These are phyloP conservation scores for Otolemur crassicaudatus DNA, from an alignment of 2,797 vertebrate genomes.

Conservation along the genomic window DNA sequence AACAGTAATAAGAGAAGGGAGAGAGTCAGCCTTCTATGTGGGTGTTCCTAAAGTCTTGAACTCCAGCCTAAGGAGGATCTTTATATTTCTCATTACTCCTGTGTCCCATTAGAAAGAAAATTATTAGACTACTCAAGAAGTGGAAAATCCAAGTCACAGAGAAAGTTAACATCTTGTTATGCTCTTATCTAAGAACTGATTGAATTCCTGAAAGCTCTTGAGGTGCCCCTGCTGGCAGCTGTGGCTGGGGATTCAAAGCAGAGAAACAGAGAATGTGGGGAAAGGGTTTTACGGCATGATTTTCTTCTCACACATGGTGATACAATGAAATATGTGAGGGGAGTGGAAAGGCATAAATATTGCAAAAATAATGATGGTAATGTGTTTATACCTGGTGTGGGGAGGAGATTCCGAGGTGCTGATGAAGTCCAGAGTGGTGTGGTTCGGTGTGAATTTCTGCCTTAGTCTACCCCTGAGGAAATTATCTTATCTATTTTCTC, in stretches of 20 bases:
- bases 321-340: conserved; percentile 61
- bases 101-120: conserved; percentile 50
- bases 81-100: neutral
- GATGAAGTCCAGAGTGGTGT: neutral
- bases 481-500: neutral
- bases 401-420: neutral
- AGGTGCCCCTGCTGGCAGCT: conserved; percentile 64
- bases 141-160: conserved; percentile 40
- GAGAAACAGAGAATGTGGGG: conserved; percentile 51
- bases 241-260: conserved; percentile 54
- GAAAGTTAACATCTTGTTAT: conserved; percentile 65
- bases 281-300: conserved; percentile 59
- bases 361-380: neutral
- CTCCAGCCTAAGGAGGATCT: neutral
- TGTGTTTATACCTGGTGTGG: neutral
- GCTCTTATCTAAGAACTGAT: conserved; percentile 67
- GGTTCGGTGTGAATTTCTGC: neutral
- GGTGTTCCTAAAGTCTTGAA: neutral
- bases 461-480: neutral
- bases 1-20: neutral
- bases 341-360: conserved; percentile 32
- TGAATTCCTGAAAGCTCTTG: conserved; percentile 72
- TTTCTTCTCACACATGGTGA: conserved; percentile 72
- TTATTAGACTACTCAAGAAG: conserved; percentile 48
- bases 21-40: neutral